A percentile compares a stretch with the other conserved stretches of the same genome.
phyloP scores from a whole-genome alignment of 1,140 invertebrate species.

The Eupristina koningsbergeri region DNA sequence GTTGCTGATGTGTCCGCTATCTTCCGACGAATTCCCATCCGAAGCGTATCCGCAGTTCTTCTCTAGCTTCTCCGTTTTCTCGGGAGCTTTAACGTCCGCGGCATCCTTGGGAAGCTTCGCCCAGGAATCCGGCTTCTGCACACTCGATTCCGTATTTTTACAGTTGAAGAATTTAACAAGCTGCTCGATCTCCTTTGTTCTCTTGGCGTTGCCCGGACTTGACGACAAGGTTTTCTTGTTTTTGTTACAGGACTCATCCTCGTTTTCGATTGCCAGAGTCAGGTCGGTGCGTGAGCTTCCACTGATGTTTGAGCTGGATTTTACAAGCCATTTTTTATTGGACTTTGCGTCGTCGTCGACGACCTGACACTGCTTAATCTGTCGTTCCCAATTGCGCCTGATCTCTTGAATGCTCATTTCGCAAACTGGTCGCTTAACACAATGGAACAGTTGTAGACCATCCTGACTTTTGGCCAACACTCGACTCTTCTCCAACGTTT shows the following conservation, averaged over 20 bases:
- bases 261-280: background rate
- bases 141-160: slow-evolving; percentile 61
- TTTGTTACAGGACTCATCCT: slow-evolving; percentile 22
- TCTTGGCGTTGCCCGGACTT: slow-evolving; percentile 48
- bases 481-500: slow-evolving; percentile 52
- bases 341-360: slow-evolving; percentile 16
- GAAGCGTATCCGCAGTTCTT: slow-evolving; percentile 66
- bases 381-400: slow-evolving; percentile 66
- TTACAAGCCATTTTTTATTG: slow-evolving; percentile 19
- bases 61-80: slow-evolving; percentile 57
- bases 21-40: slow-evolving; percentile 78
- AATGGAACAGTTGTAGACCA: slow-evolving; percentile 49
- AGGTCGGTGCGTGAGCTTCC: too few species aligned
- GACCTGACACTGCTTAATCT: slow-evolving; percentile 56
- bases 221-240: slow-evolving; percentile 4
- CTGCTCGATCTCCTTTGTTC: slow-evolving; percentile 66
- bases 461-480: slow-evolving; percentile 59
- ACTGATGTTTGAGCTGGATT: slow-evolving; percentile 25
- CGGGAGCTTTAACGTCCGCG: background rate
- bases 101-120: slow-evolving; percentile 50
- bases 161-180: slow-evolving; percentile 73
- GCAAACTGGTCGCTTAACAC: background rate
- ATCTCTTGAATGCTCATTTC: slow-evolving; percentile 63
- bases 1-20: slow-evolving; percentile 85
- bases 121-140: slow-evolving; percentile 52